Percentiles rank a stretch among this genome's conserved stretches.
These are phyloP conservation scores for Salpingus planirostris DNA, from an alignment of 2,888 invertebrate genomes.

Conservation along the genomic window DNA sequence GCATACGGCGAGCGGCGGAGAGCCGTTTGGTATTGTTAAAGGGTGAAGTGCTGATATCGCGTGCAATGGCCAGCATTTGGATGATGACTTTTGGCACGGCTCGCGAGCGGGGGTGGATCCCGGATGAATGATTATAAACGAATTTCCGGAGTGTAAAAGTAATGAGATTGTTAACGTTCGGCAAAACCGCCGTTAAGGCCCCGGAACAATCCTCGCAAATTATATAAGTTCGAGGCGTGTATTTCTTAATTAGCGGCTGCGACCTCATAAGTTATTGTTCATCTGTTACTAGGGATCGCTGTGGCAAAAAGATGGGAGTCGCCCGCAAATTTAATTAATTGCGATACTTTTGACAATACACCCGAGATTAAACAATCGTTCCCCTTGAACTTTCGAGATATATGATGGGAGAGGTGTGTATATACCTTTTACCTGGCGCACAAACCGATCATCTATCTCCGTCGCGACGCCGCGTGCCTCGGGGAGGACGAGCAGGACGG, in stretches of 20 bases:
- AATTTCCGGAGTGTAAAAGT: conserved; percentile 21
- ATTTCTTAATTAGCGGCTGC: conserved; percentile 42
- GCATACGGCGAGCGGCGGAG: too few relatives aligned
- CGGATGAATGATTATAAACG: conserved; percentile 4
- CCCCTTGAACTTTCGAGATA: conserved; percentile 17
- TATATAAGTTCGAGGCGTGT: conserved; percentile 34
- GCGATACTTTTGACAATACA: conserved; percentile 39
- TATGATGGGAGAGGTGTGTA: too few relatives aligned
- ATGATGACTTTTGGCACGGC: too few relatives aligned
- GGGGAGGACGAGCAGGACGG: conserved; percentile 8
- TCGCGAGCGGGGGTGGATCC: too few relatives aligned
- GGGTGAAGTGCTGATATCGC: too few relatives aligned
- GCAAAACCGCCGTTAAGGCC: conserved; percentile 27
- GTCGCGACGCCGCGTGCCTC: too few relatives aligned
- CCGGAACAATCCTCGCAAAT: conserved; percentile 28
- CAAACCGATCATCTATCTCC: too few relatives aligned
- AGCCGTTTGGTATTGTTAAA: too few relatives aligned
- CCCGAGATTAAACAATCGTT: conserved; percentile 25
- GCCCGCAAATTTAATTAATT: conserved; percentile 34
- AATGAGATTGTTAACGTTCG: conserved; percentile 20
- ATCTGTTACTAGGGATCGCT: conserved; percentile 33
- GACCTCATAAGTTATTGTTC: conserved; percentile 40
- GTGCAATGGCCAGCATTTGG: too few relatives aligned
- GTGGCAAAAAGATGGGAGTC: conserved; percentile 28
- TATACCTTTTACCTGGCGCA: too few relatives aligned